These are phyloP conservation scores for Triplophysa rosa DNA, from an alignment of 2,113 vertebrate species.

Conservation along the genomic window DNA sequence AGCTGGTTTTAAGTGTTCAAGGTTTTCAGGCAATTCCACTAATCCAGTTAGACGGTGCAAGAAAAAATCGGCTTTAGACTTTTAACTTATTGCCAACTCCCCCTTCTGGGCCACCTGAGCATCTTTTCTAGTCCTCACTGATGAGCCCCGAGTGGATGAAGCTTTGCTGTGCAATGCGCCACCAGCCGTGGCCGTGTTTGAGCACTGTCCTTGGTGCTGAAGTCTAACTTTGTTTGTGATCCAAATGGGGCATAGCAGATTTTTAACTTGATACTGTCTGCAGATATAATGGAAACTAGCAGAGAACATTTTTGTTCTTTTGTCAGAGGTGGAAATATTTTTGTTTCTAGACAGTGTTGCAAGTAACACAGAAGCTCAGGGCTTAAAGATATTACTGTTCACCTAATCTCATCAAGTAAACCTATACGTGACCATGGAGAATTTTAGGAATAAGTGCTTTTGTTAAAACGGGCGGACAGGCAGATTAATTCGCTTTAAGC, in stretches of 20 bases:
- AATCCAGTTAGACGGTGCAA: constrained; percentile 25
- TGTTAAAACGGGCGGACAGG: neutral
- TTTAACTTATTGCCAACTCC: neutral
- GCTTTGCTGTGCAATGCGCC: constrained; percentile 2
- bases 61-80: neutral
- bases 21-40: neutral
- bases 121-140: constrained; percentile 14
- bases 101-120: constrained; percentile 28
- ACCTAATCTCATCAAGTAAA: neutral
- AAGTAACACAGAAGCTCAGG: neutral
- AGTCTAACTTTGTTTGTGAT: neutral
- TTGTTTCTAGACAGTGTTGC: neutral
- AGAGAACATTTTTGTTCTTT: neutral
- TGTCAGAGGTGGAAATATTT: neutral
- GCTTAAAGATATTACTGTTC: constrained; percentile 9
- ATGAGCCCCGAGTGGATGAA: constrained; percentile 20
- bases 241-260: neutral
- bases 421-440: neutral
- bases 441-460: neutral
- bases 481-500: neutral
- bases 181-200: constrained; percentile 9
- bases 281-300: neutral
- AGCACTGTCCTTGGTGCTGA: constrained; percentile 21
- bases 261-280: neutral
- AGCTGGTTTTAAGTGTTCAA: neutral